Evolutionary conservation across 2,888 invertebrate species (phyloP), one percentile per base, ranked within the genome.

Genomic region (Nomada fabriciana): DNA sequence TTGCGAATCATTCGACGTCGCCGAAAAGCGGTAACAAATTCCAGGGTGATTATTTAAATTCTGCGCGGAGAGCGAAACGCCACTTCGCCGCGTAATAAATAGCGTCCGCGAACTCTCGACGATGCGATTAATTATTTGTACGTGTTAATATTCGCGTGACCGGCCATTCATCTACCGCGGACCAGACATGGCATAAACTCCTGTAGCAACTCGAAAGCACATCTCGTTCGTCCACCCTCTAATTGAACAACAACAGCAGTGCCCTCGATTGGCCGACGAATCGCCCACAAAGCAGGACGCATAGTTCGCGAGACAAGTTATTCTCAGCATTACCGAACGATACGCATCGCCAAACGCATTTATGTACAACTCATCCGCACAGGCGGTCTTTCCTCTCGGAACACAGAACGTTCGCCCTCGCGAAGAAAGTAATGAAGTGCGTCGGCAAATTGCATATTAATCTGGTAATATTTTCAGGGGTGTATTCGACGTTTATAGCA

Each of bases 71-170:
- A 2, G 29, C 18, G 47, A n/a, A 36, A 59, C 53, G 47, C 5
- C 52, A 23, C 13, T 5, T 3, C 4, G 36, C 10, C 60, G 53
- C 11, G 52, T 47, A 59, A 77, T 71, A 80, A 77, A 80, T 70
- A 52, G 60, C 59, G n/a, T 52, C 47, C 36, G 47, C 60, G 60
- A 36, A 50, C 69, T 25, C 72, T 43, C 25, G 73, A 10, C 18
- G n/a, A 65, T 57, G 29, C 75, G 61, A 60, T 61, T 79, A 79
- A 81, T 79, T 81, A 79, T 73, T 81, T 74, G n/a, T 20, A 25
- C 79, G 47, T 43, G 76, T 81, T 79, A 79, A 65, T 81, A 69
- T 52, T 53, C 68, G 29, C 59, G 67, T 53, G 76, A 68, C 63
- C 13, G 57, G 52, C 50, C 67, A 36, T 59, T 64, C 13, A 59